Evolutionary conservation across 2,888 invertebrate species (phyloP).

Genomic region (Sphinx pinastri): DNA sequence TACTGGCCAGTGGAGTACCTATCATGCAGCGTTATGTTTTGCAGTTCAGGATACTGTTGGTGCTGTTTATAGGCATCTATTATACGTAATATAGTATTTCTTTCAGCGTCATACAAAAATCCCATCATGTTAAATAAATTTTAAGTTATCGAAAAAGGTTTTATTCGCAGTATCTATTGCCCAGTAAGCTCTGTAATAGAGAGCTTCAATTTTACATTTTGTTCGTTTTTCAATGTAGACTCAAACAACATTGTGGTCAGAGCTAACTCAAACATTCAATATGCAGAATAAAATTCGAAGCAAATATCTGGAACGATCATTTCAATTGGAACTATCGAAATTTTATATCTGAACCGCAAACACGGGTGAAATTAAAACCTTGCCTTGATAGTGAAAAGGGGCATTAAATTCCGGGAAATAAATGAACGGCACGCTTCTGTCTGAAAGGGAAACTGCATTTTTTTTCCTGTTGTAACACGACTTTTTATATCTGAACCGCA

Average conservation of each 20-base stretch:
- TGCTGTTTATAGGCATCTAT: no score
- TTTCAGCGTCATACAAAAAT: no score
- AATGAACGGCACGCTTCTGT: constrained; percentile 11
- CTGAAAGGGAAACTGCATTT: constrained; percentile 20
- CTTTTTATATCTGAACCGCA: no score
- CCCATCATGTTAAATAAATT: no score
- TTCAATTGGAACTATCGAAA: neutral
- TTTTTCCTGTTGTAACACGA: constrained; percentile 22
- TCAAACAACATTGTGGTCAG: neutral
- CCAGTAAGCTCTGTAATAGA: no score
- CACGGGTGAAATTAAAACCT: constrained; percentile 7
- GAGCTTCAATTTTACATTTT: no score
- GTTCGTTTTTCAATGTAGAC: neutral
- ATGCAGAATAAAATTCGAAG: neutral
- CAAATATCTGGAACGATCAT: constrained; percentile 4
- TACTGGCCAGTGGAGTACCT: no score
- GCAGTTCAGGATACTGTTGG: no score
- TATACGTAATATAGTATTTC: no score
- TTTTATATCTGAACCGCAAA: constrained; percentile 6
- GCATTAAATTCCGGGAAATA: constrained; percentile 18
- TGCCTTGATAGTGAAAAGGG: constrained; percentile 4
- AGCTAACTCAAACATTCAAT: neutral
- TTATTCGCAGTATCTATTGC: no score
- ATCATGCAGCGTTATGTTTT: no score
- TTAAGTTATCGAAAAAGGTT: no score